phyloP scores from a whole-genome alignment of 2,113 vertebrate species.

The Pteropus alecto region DNA sequence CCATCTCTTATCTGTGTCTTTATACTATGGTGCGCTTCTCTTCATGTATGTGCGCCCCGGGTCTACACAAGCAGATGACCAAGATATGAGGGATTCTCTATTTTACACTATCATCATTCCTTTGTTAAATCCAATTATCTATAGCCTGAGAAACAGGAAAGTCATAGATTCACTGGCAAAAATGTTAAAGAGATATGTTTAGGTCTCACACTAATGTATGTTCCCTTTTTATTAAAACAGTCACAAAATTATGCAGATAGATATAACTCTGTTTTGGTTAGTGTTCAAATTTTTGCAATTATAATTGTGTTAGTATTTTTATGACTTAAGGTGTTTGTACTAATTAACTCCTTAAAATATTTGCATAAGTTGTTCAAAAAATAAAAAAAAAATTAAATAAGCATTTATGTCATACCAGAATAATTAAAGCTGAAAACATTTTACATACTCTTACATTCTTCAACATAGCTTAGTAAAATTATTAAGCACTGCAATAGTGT shows the following conservation, averaged over 20 bases:
- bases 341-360: background rate
- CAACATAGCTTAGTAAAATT: background rate
- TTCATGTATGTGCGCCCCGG: conserved; percentile 31
- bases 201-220: background rate
- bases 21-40: conserved; percentile 55
- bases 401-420: background rate
- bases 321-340: background rate
- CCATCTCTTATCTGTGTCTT: conserved; percentile 42
- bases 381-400: background rate
- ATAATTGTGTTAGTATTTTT: background rate
- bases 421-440: background rate
- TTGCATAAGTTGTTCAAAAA: background rate
- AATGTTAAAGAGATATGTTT: conserved; percentile 17
- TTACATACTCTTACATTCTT: background rate
- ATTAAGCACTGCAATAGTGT: background rate
- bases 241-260: background rate
- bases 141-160: conserved; percentile 48
- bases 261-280: background rate
- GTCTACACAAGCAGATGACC: background rate
- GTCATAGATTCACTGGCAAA: conserved; percentile 34
- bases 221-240: background rate
- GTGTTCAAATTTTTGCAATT: background rate
- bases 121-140: conserved; percentile 56
- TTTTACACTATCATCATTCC: conserved; percentile 53
- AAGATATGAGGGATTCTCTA: conserved; percentile 44